Conservation (phyloP, 1,140 invertebrate genomes). For the Drosophila simulans region DNA sequence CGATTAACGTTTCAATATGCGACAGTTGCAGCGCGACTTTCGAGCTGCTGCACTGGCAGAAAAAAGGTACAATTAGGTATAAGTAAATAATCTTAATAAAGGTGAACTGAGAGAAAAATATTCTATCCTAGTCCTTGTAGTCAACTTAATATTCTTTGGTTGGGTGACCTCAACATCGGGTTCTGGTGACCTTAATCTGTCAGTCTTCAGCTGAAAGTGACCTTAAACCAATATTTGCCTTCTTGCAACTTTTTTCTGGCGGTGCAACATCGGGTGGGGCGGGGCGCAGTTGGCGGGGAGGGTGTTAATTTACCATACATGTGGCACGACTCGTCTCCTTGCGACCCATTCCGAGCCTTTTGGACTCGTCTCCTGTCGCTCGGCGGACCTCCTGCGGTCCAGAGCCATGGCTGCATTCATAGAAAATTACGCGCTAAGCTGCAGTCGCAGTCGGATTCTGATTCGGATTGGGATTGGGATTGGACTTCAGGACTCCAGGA, state of each 20-base stretch:
- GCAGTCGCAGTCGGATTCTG: slow-evolving; percentile 23
- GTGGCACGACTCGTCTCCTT: slow-evolving; percentile 32
- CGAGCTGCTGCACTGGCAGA: slow-evolving; percentile 6
- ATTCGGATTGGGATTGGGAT: slow-evolving; percentile 4
- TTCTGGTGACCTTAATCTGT: too few species aligned
- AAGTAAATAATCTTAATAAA: too few species aligned
- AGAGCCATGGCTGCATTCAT: slow-evolving; percentile 50
- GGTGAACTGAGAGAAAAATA: too few species aligned
- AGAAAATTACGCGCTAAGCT: slow-evolving; percentile 57
- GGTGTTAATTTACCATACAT: slow-evolving; percentile 55
- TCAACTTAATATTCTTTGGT: too few species aligned
- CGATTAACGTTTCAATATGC: slow-evolving; percentile 79
- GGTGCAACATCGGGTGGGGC: not conserved
- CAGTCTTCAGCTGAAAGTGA: too few species aligned
- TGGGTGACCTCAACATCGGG: too few species aligned
- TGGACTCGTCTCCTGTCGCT: slow-evolving; percentile 9
- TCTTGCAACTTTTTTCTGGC: not conserved
- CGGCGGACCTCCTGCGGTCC: slow-evolving; percentile 60
- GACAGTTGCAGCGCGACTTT: slow-evolving; percentile 59
- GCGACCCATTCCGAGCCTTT: not conserved
- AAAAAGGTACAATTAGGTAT: not conserved
- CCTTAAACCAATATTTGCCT: too few species aligned
- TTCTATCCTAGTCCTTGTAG: too few species aligned
- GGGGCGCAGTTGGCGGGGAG: not conserved
- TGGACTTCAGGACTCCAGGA: not conserved